Evolutionary conservation across 2,797 vertebrate genomes (phyloP).

Genomic region (Hoplostethus atlanticus): DNA sequence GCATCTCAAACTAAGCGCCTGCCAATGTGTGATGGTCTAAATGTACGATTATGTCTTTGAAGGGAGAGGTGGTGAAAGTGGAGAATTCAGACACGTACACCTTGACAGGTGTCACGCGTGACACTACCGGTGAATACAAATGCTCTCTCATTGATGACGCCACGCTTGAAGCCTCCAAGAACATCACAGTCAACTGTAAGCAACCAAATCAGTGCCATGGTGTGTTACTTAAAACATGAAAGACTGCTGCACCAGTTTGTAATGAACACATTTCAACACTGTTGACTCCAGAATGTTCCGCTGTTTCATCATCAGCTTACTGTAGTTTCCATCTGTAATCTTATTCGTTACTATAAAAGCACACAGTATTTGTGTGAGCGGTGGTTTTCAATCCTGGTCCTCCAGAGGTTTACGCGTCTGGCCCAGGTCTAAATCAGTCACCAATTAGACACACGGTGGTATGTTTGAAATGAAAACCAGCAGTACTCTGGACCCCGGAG

Average conservation of each 20-base stretch:
- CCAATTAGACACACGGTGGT: no score
- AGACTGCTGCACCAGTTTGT: constrained; percentile 12
- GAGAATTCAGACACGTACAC: constrained; percentile 83
- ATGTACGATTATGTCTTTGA: constrained; percentile 18
- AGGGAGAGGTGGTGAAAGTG: constrained; percentile 89
- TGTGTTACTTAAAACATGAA: not conserved
- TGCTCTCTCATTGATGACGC: constrained; percentile 90
- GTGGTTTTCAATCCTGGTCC: no score
- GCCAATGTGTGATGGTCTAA: constrained; percentile 1
- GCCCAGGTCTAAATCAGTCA: no score
- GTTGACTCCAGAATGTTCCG: not conserved
- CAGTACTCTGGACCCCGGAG: no score
- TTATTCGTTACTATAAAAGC: constrained; percentile 23
- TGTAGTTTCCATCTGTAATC: constrained; percentile 17
- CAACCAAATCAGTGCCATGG: not conserved
- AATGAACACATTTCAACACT: not conserved
- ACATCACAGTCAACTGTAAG: constrained; percentile 94
- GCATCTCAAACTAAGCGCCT: not conserved
- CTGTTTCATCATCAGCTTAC: constrained; percentile 1
- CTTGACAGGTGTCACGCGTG: constrained; percentile 86
- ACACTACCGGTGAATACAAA: constrained; percentile 91
- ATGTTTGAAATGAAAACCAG: no score
- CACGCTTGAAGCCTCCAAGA: constrained; percentile 80
- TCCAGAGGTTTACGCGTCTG: no score
- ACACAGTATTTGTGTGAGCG: constrained; percentile 20